Base-by-base conservation (phyloP, 2,113 vertebrate genomes). In the Mustelus asterias region DNA sequence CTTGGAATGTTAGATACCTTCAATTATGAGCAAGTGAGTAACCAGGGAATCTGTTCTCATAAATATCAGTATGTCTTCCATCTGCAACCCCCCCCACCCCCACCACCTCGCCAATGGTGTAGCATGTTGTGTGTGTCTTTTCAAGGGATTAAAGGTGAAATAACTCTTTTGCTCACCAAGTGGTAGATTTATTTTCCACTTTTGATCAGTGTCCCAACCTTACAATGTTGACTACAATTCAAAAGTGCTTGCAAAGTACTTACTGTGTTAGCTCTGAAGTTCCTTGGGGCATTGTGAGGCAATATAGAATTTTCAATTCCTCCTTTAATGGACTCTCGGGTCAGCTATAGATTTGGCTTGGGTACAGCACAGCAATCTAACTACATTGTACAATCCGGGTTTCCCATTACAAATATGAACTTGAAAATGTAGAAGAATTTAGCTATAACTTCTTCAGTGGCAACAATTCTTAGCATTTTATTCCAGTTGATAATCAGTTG, bases 1-100 rank as follows among this genome's bases (percentile, higher is more conserved):
- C 97, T 99, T 96, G 99, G 99, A 88, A 99, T 99, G 99, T 96
- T 99, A 97, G 99, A 99, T 96, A 99, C 99, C 1, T 99, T 99
- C 96, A 99, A 97, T 97, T 99, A 99, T 95, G 99, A 99, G 96
- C 98, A 99, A 97, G 99, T 99, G 97, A 97, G 96, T 95, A 96
- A 14, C 33, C 26, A 9, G 54, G 54, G 13, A 83, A 58, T 13
- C 18, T 89, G 8, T 89, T 89, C 86, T 54, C 11, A 72, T 29
- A 14, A 70, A 20, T 37, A 95, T 95, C 9, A 67, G 29, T 29
- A 8, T 76, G 13, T 41, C 13, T 14, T 11, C 80, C 26, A 10
- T 2, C 24, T 29, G 26, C 3, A 29, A 7, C 20, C 22, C 69
- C 69, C 22, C 0, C 20, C 20, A 7, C 20, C 22, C 69, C 69